Evolutionary conservation across 2,797 vertebrate species (phyloP).

Genomic region (Xyrichtys novacula): DNA sequence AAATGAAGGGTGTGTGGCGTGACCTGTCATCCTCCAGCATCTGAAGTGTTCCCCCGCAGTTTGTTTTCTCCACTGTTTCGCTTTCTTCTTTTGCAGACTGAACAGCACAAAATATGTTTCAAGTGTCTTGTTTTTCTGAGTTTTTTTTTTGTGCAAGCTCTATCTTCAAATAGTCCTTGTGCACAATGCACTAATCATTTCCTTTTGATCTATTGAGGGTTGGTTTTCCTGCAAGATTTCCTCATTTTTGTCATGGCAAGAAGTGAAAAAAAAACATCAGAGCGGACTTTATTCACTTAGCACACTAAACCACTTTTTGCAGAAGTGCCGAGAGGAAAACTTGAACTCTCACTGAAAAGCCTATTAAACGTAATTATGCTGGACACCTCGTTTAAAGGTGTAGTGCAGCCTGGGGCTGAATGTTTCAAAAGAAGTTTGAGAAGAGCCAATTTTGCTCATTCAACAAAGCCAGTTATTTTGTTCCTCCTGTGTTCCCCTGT

Average conservation of each 20-base stretch:
- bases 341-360: conserved; percentile 39
- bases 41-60: conserved; percentile 10
- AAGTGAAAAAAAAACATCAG: conserved; percentile 39
- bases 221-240: conserved; percentile 18
- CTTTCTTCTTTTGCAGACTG: conserved; percentile 25
- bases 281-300: conserved; percentile 39
- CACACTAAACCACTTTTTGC: conserved; percentile 29
- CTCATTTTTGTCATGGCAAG: conserved; percentile 13
- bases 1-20: background rate
- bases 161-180: conserved; percentile 10
- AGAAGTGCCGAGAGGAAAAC: conserved; percentile 41
- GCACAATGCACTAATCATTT: conserved; percentile 16
- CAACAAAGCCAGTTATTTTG: conserved; percentile 39
- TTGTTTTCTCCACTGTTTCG: background rate
- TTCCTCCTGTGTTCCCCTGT: conserved; percentile 29
- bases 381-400: conserved; percentile 60
- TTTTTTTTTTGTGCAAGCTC: conserved; percentile 8
- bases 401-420: conserved; percentile 49
- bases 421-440: conserved; percentile 46
- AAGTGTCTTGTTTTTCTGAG: conserved; percentile 22
- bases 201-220: conserved; percentile 20
- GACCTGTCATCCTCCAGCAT: conserved; percentile 13
- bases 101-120: background rate
- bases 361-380: conserved; percentile 59
- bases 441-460: conserved; percentile 37